Evolutionary conservation across 2,113 vertebrate genomes (phyloP), one percentile per base, ranked within the genome.

Genomic region (Pterocles orientalis): DNA sequence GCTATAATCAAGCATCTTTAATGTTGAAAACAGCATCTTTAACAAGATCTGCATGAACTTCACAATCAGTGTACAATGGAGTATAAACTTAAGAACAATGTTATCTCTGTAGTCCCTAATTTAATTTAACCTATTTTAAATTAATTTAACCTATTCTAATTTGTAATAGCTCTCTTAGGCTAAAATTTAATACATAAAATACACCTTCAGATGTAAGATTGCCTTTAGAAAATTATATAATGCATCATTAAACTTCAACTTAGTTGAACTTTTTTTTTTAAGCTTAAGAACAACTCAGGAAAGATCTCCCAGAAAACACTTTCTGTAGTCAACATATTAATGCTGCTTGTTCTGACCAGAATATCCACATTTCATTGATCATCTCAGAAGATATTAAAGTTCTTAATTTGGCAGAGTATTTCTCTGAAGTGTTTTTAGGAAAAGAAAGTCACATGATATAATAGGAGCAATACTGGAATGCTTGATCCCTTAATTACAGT

Each of bases 401-500:
- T 65, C 58, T n/a, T 94, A 61, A 80, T 92, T 92, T 90, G 64
- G 23, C 34, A 86, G 33, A 9, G 50, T 86, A 92, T 93, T 78
- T 73, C 60, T 71, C 69, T 94, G 82, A 78, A 95, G 66, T 87
- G 29, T 73, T 93, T 91, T 91, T 77, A 94, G 72, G 56, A 72
- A 93, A 72, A 92, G 66, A 62, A 73, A 86, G 83, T 95, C 64
- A 72, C 31, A n/a, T 73, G 47, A 78, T 57, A 50, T 48, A 88
- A 82, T 80, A 81, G 36, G 12, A 66, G 43, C 33, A 76, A 73
- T 68, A 65, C 28, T 79, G 73, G 51, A 91, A 62, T 45, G 24
- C 50, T 91, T 94, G 80, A 92, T 90, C 58, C 54, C 53, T 79
- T 91, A 97, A 87, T 95, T 95, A 79, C 58, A 72, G 62, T 72